phyloP scores from a whole-genome alignment of 2,888 invertebrate genomes.

The Drosophila histrio region DNA sequence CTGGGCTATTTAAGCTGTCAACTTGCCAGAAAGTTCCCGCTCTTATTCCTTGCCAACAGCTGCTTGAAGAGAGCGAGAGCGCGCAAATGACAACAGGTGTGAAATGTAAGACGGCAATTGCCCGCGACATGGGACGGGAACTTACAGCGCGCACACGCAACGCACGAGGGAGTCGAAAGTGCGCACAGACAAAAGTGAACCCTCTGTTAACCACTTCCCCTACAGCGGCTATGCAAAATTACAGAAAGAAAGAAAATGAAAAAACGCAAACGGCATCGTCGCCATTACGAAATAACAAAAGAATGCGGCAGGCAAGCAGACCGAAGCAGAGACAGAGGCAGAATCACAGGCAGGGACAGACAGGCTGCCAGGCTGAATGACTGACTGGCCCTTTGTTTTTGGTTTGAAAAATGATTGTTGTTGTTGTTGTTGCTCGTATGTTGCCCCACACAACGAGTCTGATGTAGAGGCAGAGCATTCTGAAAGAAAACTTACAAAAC shows the following conservation, averaged over 20 bases:
- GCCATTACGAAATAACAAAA: conserved; percentile 76
- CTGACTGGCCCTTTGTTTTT: conserved; percentile 64
- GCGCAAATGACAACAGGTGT: conserved; percentile 63
- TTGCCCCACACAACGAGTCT: conserved; percentile 54
- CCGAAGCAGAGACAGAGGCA: not conserved
- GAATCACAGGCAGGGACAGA: not conserved
- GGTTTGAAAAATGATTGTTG: conserved; percentile 62
- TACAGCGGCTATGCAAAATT: conserved; percentile 42
- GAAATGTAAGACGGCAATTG: conserved; percentile 46
- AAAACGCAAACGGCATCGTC: conserved; percentile 43
- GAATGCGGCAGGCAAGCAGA: conserved; percentile 55
- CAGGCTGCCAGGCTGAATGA: conserved; percentile 43
- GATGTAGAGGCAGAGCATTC: too few relatives aligned
- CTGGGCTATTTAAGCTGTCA: conserved; percentile 60
- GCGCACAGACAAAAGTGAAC: conserved; percentile 22
- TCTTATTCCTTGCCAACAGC: conserved; percentile 15
- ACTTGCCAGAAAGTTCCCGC: conserved; percentile 36
- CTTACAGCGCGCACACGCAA: conserved; percentile 30
- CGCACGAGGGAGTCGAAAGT: conserved; percentile 12
- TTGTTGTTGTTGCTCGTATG: conserved; percentile 43
- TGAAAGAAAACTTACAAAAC: conserved; percentile 78
- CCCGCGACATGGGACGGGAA: conserved; percentile 27
- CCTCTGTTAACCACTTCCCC: conserved; percentile 51
- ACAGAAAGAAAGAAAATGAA: conserved; percentile 18
- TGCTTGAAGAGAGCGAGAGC: conserved; percentile 16